A percentile compares a stretch with the other conserved stretches of the same genome.
These are phyloP conservation scores for Linurgus olivaceus DNA, from an alignment of 2,797 vertebrate species.

Conservation along the genomic window DNA sequence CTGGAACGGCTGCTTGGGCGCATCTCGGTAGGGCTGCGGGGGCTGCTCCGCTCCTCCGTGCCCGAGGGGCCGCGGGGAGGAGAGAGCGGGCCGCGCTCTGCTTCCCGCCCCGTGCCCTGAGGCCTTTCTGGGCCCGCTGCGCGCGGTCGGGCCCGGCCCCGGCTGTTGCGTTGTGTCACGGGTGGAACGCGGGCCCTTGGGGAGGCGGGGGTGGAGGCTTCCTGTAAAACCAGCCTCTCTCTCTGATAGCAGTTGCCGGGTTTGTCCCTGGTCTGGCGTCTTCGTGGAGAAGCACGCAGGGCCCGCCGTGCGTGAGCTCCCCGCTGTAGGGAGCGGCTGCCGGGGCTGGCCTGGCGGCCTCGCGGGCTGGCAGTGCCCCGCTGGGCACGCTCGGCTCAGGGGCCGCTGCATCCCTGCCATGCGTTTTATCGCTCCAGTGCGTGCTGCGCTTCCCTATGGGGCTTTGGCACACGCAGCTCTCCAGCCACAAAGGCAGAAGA, in stretches of 20 bases:
- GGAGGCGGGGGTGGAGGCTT: background rate
- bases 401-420: accelerated
- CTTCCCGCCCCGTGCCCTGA: background rate
- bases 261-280: accelerated
- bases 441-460: too few species aligned
- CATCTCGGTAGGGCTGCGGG: background rate
- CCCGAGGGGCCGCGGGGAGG: accelerated
- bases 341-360: accelerated
- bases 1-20: background rate
- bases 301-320: accelerated
- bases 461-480: accelerated
- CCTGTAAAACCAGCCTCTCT: accelerated
- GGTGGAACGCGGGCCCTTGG: background rate
- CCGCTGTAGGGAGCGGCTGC: accelerated
- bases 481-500: accelerated
- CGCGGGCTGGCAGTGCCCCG: accelerated
- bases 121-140: background rate
- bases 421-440: accelerated
- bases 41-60: accelerated
- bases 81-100: too few species aligned
- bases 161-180: background rate
- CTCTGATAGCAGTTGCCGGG: accelerated
- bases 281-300: accelerated
- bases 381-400: background rate
- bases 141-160: background rate